A percentile compares a stretch with the other conserved stretches of the same genome.
phyloP scores from a whole-genome alignment of 2,888 invertebrate genomes.

The Actias luna region DNA sequence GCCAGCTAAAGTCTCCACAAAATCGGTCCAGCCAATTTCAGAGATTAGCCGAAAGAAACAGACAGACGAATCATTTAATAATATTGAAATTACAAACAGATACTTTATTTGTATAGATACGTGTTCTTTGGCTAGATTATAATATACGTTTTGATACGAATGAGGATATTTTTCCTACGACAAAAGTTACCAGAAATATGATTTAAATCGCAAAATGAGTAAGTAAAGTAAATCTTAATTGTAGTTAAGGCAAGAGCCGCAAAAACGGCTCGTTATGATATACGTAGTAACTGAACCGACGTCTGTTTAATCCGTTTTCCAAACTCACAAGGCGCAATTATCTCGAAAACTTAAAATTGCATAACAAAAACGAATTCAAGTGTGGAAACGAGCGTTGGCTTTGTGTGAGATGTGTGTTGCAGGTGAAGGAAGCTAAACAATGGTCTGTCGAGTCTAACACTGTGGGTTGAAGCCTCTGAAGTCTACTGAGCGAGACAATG shows the following conservation, averaged over 20 bases:
- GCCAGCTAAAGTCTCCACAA: too few species aligned
- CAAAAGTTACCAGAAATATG: too few species aligned
- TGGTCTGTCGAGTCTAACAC: constrained; percentile 66
- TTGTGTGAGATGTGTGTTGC: constrained; percentile 73
- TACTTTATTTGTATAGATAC: too few species aligned
- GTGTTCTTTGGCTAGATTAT: too few species aligned
- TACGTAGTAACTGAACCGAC: constrained; percentile 8
- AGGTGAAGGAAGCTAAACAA: constrained; percentile 80
- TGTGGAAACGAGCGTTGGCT: constrained; percentile 70
- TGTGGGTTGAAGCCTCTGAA: constrained; percentile 68
- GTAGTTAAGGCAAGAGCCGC: background rate
- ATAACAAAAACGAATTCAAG: constrained; percentile 77
- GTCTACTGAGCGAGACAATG: constrained; percentile 74
- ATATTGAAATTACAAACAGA: too few species aligned
- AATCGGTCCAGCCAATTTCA: too few species aligned
- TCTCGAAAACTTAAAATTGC: constrained; percentile 75
- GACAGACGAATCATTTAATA: too few species aligned
- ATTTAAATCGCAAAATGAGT: too few species aligned
- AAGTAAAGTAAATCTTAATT: constrained; percentile 2
- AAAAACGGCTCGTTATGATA: too few species aligned
- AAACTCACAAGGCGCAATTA: constrained; percentile 56
- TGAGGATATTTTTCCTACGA: too few species aligned
- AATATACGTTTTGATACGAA: too few species aligned
- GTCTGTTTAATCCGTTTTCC: constrained; percentile 56
- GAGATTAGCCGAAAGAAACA: too few species aligned